Base-by-base conservation (phyloP, 2,797 vertebrate species). In the Pangasius mekongensis region DNA sequence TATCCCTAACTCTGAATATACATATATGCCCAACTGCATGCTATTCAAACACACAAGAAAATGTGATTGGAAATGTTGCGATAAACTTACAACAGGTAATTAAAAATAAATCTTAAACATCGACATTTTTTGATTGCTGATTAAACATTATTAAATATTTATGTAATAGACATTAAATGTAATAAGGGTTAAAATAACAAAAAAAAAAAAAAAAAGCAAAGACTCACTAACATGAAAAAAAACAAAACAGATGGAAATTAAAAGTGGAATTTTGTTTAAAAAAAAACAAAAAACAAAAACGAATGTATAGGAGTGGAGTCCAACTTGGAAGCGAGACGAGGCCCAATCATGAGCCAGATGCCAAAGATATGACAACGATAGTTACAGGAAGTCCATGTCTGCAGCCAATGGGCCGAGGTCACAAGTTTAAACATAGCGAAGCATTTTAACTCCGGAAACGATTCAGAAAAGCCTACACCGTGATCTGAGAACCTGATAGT, bases 351-450 rank as follows among this genome's bases (percentile, higher is more conserved):
- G 56, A 62, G 80, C 54, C 80, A 71, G 87, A 84, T 47, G 71
- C 58, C 60, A 74, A 56, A 84, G 69, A 88, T 88, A 77, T 67
- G 43, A 62, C 80, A 9, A 33, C 4, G 69, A 82, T 76, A 47
- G 47, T 54, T 73, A 64, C 87, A 84, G 87, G 87, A 88, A 84
- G 87, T 62, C 71, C 60, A 18, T 8, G 69, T 54, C 87, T 80
- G 74, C 85, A 67, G 74, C 43, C 39, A 83, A 36, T 49, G 62
- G 80, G 39, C 43, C 30, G 30, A 76, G 87, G 87, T 84, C 80
- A 82, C 18, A 5, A 81, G 78, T 62, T 87, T 52, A 87, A 82
- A 81, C 30, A 10, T 1, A 6, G 74, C 60, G 47, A 33, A 82
- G 24, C 77, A 71, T 71, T 84, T 84, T 54, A 84, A 84, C 83